Base-by-base conservation (phyloP, 1,140 invertebrate species). In the Atta texana region DNA sequence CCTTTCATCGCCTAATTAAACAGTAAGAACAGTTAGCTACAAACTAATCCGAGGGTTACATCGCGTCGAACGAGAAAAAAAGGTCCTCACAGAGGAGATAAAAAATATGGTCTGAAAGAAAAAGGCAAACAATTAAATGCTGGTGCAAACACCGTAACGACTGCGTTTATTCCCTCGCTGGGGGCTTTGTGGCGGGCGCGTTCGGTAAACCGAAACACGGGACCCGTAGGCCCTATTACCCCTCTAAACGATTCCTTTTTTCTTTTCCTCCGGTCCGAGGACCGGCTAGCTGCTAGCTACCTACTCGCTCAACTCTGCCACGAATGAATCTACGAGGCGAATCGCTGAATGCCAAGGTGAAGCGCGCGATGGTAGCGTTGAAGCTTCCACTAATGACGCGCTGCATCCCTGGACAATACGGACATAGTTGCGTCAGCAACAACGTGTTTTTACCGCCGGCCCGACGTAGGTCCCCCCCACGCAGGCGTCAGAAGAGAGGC, bases 201-300 rank as follows among this genome's bases (percentile, higher is more conserved):
- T 89, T 85, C 82, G 89, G 85, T 89, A 89, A 89, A 81, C 75
- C 69, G 78, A 87, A 68, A 55, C 85, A 53, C 59, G 53, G 51
- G 84, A 53, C 31, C 77, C 66, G 21, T 69, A 55, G 77, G 76
- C 77, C 63, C 87, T 59, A 80, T 88, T 87, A 88, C 86, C 82
- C 64, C 59, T 69, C 75, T 89, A 89, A 89, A 88, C 82, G 81
- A 86, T 80, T 86, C 69, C 74, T 88, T 89, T 78, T 71, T 85
- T 69, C 51, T 66, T 61, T 74, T 51, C 55, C 21, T 49, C 55
- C 34, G 21, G 5, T 44, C 34, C 66, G 75, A 49, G 31, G 44
- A 31, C 84, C 64, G 63, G 63, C 76, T 72, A 68, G 75, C 63
- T 31, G 61, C 77, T 78, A 86, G 85, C 77, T 64, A 72, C 85